A percentile compares a stretch with the other conserved stretches of the same genome.
Evolutionary conservation across 2,113 vertebrate species (phyloP).

Genomic region (Notothenia coriiceps): DNA sequence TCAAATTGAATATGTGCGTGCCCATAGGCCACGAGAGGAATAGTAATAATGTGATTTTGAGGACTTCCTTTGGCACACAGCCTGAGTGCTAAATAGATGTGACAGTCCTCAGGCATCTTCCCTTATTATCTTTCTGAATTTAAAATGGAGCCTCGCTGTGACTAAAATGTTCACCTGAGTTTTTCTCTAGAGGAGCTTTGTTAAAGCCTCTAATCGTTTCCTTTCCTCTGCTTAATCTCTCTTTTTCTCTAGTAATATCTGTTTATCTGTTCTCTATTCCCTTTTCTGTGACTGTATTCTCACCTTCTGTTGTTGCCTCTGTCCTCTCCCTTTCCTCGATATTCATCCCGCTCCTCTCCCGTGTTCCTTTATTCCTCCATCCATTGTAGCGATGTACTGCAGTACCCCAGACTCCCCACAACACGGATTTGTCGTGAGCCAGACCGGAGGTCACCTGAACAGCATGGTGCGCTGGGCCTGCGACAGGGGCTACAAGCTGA

Average conservation of each 20-base stretch:
- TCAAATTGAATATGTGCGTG: conserved; percentile 59
- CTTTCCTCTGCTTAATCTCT: conserved; percentile 14
- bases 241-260: conserved; percentile 20
- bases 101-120: conserved; percentile 53
- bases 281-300: conserved; percentile 21
- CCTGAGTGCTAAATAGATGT: conserved; percentile 51
- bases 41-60: conserved; percentile 58
- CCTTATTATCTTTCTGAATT: conserved; percentile 61
- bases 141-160: conserved; percentile 40
- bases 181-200: conserved; percentile 34
- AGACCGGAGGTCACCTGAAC: conserved; percentile 95
- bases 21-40: conserved; percentile 44
- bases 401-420: conserved; percentile 97
- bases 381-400: conserved; percentile 91
- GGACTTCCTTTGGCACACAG: conserved; percentile 49
- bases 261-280: not conserved
- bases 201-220: conserved; percentile 28
- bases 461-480: conserved; percentile 98
- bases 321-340: not conserved
- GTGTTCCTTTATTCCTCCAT: conserved; percentile 28
- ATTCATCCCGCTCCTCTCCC: not conserved
- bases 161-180: conserved; percentile 47
- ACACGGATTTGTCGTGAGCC: conserved; percentile 95
- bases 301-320: conserved; percentile 1
- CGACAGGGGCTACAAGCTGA: conserved; percentile 93